Percentiles rank a stretch among this genome's conserved stretches.
These are phyloP conservation scores for Microctenopoma stevenorrisi DNA, from an alignment of 2,797 vertebrate genomes.

Conservation along the genomic window DNA sequence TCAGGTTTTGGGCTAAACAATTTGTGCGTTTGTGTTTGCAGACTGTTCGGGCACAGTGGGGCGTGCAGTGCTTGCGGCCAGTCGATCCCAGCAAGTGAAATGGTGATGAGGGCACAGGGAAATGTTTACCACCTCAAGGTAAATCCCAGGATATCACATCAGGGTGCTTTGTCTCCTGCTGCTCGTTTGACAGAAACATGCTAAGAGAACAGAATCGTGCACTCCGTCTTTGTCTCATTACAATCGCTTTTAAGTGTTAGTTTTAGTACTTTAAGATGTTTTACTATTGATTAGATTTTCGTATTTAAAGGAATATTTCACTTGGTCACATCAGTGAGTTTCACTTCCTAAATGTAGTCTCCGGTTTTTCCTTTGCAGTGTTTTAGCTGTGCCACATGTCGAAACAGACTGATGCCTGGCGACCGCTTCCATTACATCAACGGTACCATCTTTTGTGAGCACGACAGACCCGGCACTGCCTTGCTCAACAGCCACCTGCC, in stretches of 20 bases:
- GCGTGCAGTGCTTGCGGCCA: constrained; percentile 86
- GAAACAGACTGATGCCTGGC: constrained; percentile 86
- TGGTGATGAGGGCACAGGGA: constrained; percentile 89
- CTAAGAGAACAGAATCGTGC: neutral
- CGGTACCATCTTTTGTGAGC: constrained; percentile 88
- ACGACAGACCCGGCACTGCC: constrained; percentile 82
- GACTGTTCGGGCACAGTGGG: constrained; percentile 87
- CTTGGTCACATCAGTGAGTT: neutral
- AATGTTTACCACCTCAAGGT: constrained; percentile 90
- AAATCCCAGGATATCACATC: constrained; percentile 52
- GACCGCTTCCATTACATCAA: constrained; percentile 88
- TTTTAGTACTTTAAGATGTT: neutral
- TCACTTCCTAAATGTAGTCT: neutral
- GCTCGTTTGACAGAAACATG: constrained; percentile 50
- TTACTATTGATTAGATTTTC: neutral
- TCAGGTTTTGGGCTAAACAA: constrained; percentile 24
- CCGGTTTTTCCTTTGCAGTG: constrained; percentile 70
- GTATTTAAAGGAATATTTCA: neutral
- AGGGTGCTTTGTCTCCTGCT: constrained; percentile 27
- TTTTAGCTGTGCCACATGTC: constrained; percentile 89
- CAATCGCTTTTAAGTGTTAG: neutral
- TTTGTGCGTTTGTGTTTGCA: constrained; percentile 65
- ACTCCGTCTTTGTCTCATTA: neutral
- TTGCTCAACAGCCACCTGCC: constrained; percentile 82
- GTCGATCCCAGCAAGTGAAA: constrained; percentile 88